phyloP scores from a whole-genome alignment of 2,113 vertebrate species.

The Lepus timidus region DNA sequence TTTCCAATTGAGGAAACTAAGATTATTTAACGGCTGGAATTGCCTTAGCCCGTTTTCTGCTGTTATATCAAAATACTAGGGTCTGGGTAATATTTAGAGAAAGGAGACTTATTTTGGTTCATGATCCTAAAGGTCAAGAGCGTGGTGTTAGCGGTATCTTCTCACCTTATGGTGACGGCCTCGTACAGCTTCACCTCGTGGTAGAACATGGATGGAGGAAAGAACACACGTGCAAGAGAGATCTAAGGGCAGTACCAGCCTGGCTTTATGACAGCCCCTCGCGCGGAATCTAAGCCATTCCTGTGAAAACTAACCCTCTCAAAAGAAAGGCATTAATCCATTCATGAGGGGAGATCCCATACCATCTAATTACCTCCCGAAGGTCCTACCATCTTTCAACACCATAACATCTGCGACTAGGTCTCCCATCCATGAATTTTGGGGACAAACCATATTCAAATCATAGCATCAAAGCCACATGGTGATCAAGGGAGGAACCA shows the following conservation, averaged over 20 bases:
- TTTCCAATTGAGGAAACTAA: conserved; percentile 35
- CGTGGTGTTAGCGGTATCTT: not conserved
- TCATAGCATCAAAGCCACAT: not conserved
- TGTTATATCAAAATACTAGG: not conserved
- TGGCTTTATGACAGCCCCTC: not conserved
- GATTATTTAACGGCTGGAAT: not conserved
- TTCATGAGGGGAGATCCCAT: not conserved
- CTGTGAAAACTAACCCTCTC: no score
- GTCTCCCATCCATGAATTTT: not conserved
- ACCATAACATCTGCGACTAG: not conserved
- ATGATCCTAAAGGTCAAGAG: not conserved
- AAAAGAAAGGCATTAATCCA: not conserved
- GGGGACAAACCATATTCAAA: not conserved
- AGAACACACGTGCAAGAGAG: not conserved
- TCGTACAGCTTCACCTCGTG: not conserved
- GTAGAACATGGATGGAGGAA: not conserved
- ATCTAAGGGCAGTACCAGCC: not conserved
- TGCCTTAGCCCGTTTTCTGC: not conserved
- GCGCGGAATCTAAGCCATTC: not conserved
- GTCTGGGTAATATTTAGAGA: not conserved
- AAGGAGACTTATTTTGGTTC: not conserved
- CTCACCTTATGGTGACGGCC: not conserved
- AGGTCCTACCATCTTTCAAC: not conserved
- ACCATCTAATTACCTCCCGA: not conserved
- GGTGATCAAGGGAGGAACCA: not conserved